Evolutionary conservation across 35 echinoderm and acorn worm species (phyloP), one percentile per base, ranked within the genome.

Genomic region (Holothuria glaberrima): DNA sequence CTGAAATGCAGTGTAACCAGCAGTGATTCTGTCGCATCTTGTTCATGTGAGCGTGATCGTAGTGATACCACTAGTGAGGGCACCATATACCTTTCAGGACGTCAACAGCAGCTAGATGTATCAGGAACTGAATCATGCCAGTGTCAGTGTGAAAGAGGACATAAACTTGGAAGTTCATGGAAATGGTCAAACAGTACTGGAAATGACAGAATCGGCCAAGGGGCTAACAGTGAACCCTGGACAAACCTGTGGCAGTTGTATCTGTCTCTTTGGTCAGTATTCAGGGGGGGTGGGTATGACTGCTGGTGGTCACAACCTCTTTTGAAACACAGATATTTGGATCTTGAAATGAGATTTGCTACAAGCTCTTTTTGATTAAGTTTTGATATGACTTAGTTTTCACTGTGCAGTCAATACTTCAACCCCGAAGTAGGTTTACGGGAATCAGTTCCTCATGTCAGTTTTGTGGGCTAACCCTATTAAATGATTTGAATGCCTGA

Each of bases 281-380:
- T 78, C 6, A 78, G 50, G 19, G 41, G 35, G 6, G 50, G 74
- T 48, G 74, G 33, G 6, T 6, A 48, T 12, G 21, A 26, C 26
- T 78, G 74, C n/a, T 24, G 7, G 19, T 78, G 74, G 74, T 78
- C 74, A n/a, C 10, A 21, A 22, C 44, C 74, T 78, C 44, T n/a
- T 78, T 78, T 78, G 26, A 78, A 78, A 21, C 6, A 78, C 74
- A 78, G 74, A 48, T 48, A 48, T 28, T 21, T 78, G 27, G 74
- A 78, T 78, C 44, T 78, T 27, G 36, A 78, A 25, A 78, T 78
- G 74, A 78, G 74, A 48, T 78, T 78, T 78, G 74, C 20, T 35
- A 78, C 74, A 78, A 78, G 74, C 50, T 78, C 74, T n/a, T 78
- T 35, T 35, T 78, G 21, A 69, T 30, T 27, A 26, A 33, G 25